A percentile compares a stretch with the other conserved stretches of the same genome.
Evolutionary conservation across 1,140 invertebrate species (phyloP).

Genomic region (Caenorhabditis remanei): DNA sequence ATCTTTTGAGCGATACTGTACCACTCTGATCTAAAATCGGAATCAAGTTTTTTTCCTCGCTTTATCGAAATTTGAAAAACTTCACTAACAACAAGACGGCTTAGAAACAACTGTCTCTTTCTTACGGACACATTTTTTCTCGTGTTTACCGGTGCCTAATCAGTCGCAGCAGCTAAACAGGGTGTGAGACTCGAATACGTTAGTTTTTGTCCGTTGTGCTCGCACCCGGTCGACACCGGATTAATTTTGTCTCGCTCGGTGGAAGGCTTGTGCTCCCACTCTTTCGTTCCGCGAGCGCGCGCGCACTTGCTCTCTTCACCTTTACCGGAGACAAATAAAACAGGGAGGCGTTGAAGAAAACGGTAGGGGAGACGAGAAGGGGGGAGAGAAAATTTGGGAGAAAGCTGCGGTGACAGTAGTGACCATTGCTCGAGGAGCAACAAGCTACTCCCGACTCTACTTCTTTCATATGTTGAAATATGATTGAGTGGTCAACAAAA

Average conservation of each 20-base stretch:
- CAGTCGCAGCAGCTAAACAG: slow-evolving; percentile 19
- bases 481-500: slow-evolving; percentile 28
- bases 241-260: not conserved
- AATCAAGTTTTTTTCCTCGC: not conserved
- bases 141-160: slow-evolving; percentile 56
- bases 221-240: slow-evolving; percentile 27
- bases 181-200: slow-evolving; percentile 50
- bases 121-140: slow-evolving; percentile 8
- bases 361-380: not conserved
- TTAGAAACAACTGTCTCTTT: slow-evolving; percentile 14
- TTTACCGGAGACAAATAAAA: slow-evolving; percentile 50
- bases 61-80: not conserved
- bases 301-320: slow-evolving; percentile 43
- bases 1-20: not conserved
- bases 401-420: slow-evolving; percentile 37
- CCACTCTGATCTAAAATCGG: not conserved
- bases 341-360: slow-evolving; percentile 41
- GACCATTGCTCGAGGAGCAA: slow-evolving; percentile 45
- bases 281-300: slow-evolving; percentile 5
- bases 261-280: not conserved
- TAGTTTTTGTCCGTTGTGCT: not conserved
- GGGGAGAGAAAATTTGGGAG: not conserved
- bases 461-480: slow-evolving; percentile 51
- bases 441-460: slow-evolving; percentile 14
- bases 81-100: slow-evolving; percentile 1